These are phyloP conservation scores for Drosophila funebris DNA, from an alignment of 1,140 invertebrate species.

Conservation along the genomic window DNA sequence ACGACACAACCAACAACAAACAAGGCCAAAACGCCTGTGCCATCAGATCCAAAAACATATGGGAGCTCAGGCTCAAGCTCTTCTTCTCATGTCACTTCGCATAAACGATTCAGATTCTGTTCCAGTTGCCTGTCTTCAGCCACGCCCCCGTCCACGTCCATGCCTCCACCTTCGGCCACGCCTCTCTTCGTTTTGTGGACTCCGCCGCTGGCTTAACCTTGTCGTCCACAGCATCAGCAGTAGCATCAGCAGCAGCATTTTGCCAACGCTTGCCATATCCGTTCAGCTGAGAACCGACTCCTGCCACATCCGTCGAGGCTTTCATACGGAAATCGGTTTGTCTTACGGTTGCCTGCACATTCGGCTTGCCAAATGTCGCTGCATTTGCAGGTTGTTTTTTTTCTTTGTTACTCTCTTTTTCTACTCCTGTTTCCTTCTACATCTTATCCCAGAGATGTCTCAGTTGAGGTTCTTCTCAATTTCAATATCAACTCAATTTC, in stretches of 20 bases:
- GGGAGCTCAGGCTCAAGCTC: conserved; percentile 8
- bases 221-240: conserved; percentile 45
- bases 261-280: conserved; percentile 29
- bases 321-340: conserved; percentile 72
- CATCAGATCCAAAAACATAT: conserved; percentile 35
- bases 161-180: neutral
- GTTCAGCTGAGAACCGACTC: conserved; percentile 25
- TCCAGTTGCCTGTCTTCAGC: conserved; percentile 16
- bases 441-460: neutral
- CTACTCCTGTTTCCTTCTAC: neutral
- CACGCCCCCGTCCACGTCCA: neutral
- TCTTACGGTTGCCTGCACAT: conserved; percentile 67
- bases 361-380: conserved; percentile 46
- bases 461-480: neutral
- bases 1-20: conserved; percentile 20
- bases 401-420: neutral
- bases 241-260: conserved; percentile 6
- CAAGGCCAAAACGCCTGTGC: conserved; percentile 44
- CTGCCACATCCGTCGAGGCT: conserved; percentile 50
- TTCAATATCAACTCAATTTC: neutral
- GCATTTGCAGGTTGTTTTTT: conserved; percentile 48
- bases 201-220: conserved; percentile 57
- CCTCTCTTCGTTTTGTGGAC: neutral
- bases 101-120: conserved; percentile 65
- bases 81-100: conserved; percentile 26